A percentile compares a stretch with the other conserved stretches of the same genome.
Conservation (phyloP, 2,888 invertebrate genomes). For the Hirtodrosophila confusa region DNA sequence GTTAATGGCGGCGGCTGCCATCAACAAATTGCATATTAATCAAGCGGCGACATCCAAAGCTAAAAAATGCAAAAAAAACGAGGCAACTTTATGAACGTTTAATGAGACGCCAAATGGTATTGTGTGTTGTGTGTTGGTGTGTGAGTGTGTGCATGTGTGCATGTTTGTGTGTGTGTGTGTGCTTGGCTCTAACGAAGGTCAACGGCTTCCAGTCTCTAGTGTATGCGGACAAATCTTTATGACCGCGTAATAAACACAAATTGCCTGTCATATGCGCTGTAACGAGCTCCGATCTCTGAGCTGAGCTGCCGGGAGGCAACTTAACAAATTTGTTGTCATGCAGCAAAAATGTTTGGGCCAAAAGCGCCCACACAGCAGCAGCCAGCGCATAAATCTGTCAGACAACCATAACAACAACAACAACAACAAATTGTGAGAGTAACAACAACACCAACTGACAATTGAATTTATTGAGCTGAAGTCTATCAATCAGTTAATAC, state of each 20-base stretch:
- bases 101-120: slow-evolving; percentile 66
- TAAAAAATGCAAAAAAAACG: slow-evolving; percentile 28
- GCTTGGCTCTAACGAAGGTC: slow-evolving; percentile 60
- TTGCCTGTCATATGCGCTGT: slow-evolving; percentile 75
- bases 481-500: slow-evolving; percentile 75
- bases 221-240: slow-evolving; percentile 67
- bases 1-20: slow-evolving; percentile 66
- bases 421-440: slow-evolving; percentile 2
- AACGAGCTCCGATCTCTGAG: slow-evolving; percentile 46
- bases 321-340: slow-evolving; percentile 45
- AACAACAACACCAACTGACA: slow-evolving; percentile 45
- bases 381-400: slow-evolving; percentile 56
- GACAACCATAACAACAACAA: slow-evolving; percentile 7
- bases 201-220: slow-evolving; percentile 33
- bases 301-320: slow-evolving; percentile 43
- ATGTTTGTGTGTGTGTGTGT: slow-evolving; percentile 21
- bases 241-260: slow-evolving; percentile 74
- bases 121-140: slow-evolving; percentile 11
- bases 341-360: slow-evolving; percentile 10
- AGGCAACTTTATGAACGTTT: slow-evolving; percentile 63
- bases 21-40: slow-evolving; percentile 77
- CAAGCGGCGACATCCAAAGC: slow-evolving; percentile 55
- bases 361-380: slow-evolving; percentile 22
- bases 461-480: slow-evolving; percentile 73
- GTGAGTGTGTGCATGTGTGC: slow-evolving; percentile 2